Conservation (phyloP, 2,113 vertebrate species). For the Dipodomys merriami region DNA sequence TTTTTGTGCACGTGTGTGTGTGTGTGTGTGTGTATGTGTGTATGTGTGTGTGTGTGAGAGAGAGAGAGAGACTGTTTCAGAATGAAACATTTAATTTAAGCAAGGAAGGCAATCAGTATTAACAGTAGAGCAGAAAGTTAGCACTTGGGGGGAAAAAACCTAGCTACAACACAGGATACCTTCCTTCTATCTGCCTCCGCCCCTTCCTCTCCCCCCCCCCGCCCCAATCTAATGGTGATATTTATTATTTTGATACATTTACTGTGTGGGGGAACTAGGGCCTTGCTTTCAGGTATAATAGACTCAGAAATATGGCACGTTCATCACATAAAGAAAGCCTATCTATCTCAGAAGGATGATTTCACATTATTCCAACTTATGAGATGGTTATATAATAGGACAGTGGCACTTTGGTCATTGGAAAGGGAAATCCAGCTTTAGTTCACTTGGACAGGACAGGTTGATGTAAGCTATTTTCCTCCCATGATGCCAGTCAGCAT, state of each 20-base stretch:
- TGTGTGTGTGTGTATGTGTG: background rate
- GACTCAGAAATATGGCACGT: background rate
- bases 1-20: too few species aligned
- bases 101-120: background rate
- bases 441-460: background rate
- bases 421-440: background rate
- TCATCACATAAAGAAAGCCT: background rate
- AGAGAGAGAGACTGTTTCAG: too few species aligned
- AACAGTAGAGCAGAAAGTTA: background rate
- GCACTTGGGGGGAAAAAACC: background rate
- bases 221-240: background rate
- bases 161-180: background rate
- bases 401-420: background rate
- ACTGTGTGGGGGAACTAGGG: background rate
- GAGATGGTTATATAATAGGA: background rate
- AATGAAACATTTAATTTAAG: background rate
- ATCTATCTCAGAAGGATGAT: background rate
- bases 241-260: conserved; percentile 51
- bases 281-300: background rate
- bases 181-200: background rate
- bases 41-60: too few species aligned
- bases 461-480: background rate
- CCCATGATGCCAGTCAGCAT: background rate
- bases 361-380: background rate
- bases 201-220: too few species aligned